A percentile compares a stretch with the other conserved stretches of the same genome.
phyloP scores from a whole-genome alignment of 2,888 invertebrate species.

The Cheilosia urbana region DNA sequence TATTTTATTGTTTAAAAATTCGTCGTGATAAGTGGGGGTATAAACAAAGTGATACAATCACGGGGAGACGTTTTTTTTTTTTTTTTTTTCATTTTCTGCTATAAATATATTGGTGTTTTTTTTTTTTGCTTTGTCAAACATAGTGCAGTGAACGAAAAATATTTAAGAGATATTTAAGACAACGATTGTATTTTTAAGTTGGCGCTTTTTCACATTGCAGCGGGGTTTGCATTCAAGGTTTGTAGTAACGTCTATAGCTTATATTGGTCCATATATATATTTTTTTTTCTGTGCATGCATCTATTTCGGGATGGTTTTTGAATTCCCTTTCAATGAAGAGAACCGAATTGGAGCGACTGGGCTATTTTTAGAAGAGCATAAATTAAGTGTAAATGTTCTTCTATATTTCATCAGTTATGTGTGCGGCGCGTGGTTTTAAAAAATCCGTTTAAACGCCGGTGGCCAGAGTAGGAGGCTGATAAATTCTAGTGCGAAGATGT shows the following conservation, averaged over 20 bases:
- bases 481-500: no score
- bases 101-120: conserved; percentile 46
- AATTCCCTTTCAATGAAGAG: background rate
- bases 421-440: background rate
- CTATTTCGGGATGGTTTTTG: conserved; percentile 34
- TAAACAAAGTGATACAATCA: conserved; percentile 58
- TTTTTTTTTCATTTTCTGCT: conserved; percentile 19
- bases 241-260: conserved; percentile 27
- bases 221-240: conserved; percentile 61
- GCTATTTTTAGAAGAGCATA: background rate
- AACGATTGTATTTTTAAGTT: conserved; percentile 46
- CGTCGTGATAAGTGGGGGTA: conserved; percentile 9
- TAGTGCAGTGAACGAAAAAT: conserved; percentile 37
- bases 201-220: conserved; percentile 46
- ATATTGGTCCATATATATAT: background rate
- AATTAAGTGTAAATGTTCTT: background rate
- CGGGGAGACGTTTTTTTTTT: conserved; percentile 12
- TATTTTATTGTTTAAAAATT: conserved; percentile 12
- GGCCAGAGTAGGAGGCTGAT: background rate
- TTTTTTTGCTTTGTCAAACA: conserved; percentile 22
- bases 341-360: background rate
- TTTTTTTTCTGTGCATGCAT: background rate
- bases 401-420: background rate
- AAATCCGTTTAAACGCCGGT: background rate
- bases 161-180: conserved; percentile 3